Evolutionary conservation across 2,797 vertebrate species (phyloP), one percentile per base, ranked within the genome.

Genomic region (Thunnus albacares): DNA sequence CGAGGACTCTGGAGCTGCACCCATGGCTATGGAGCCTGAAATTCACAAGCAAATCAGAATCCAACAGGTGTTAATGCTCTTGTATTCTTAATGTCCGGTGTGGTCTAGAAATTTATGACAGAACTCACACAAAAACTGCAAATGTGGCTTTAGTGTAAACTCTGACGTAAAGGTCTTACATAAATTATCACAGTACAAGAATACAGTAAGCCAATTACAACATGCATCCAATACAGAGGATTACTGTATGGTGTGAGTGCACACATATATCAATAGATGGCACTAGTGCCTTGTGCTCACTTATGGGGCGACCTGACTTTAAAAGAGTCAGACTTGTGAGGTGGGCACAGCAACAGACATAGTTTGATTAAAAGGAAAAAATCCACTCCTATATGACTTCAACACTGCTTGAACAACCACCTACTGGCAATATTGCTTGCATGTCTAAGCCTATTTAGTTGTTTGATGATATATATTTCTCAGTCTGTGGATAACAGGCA

Each of bases 1-100:
- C 22, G 94, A 96, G 1, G 94, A 94, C 38, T 90, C 94, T 0
- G 96, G 93, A 1, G 96, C 95, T 20, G 96, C 96, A 2, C 97
- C 96, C 3, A 94, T 92, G 0, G 95, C 95, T 28, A 96, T 94
- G 14, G 96, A 94, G 41, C 96, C 98, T 99, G 95, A 10, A 86
- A 93, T 1, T 52, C 51, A 85, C 15, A 83, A 78, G 70, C n/a
- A 87, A 68, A 79, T 66, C 26, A 67, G 51, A 81, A 76, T 68
- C 17, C 17, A 76, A 30, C 38, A 57, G 2, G 15, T 14, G 12
- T 55, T 18, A 30, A 30, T 41, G 13, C 0, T 22, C 33, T 65
- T 35, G 5, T 28, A 14, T 60, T 35, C 18, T n/a, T 26, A 52
- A 0, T 56, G 17, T 38, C 18, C 66, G 33, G 8, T 24, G 45